Evolutionary conservation across 1,140 invertebrate genomes (phyloP).

Genomic region (Lordiphosa collinella): DNA sequence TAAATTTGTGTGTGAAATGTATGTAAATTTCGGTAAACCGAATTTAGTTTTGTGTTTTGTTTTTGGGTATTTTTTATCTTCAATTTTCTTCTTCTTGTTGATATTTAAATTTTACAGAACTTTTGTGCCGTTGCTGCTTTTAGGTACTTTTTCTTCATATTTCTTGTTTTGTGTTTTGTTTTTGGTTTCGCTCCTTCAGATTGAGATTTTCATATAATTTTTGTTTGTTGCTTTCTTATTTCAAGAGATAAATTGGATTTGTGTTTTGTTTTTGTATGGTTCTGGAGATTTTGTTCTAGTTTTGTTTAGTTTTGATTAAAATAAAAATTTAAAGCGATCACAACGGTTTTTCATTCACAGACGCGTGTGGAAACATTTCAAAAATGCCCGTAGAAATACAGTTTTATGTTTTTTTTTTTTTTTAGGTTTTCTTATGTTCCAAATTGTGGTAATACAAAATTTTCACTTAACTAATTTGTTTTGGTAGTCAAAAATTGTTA

Average conservation of each 20-base stretch:
- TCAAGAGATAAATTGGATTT: neutral
- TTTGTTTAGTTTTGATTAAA: conserved; percentile 41
- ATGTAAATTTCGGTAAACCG: conserved; percentile 10
- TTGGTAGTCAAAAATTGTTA: conserved; percentile 19
- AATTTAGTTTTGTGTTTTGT: conserved; percentile 4
- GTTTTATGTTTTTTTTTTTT: conserved; percentile 20
- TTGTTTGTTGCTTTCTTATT: conserved; percentile 13
- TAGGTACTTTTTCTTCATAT: conserved; percentile 19
- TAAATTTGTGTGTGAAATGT: conserved; percentile 19
- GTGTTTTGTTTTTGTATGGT: conserved; percentile 22
- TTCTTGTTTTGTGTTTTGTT: conserved; percentile 21
- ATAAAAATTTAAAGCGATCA: conserved; percentile 68
- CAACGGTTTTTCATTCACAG: conserved; percentile 70
- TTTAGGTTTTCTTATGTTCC: conserved; percentile 20
- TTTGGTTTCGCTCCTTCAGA: conserved; percentile 15
- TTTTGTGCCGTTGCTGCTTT: conserved; percentile 18
- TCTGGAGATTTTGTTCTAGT: conserved; percentile 38
- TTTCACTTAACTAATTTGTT: conserved; percentile 28
- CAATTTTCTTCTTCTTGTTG: neutral
- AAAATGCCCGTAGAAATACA: conserved; percentile 63
- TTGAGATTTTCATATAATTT: conserved; percentile 15
- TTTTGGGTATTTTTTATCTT: conserved; percentile 10
- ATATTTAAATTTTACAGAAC: conserved; percentile 5
- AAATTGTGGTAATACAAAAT: conserved; percentile 19
- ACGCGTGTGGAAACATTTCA: conserved; percentile 63